Conservation (phyloP, 1,140 invertebrate species). For the Zophobas morio region DNA sequence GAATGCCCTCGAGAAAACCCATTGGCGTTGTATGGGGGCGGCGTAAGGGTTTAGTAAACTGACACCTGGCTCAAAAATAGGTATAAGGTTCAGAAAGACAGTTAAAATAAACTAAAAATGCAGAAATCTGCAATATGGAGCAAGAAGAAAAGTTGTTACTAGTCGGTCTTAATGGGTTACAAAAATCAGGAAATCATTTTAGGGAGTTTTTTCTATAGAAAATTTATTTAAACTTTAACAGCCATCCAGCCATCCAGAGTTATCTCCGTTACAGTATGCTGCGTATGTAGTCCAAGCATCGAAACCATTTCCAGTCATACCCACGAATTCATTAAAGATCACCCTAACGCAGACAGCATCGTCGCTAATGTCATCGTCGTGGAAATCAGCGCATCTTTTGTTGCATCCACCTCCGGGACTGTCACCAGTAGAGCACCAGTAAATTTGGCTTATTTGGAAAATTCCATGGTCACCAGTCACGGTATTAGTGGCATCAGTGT, state of each 20-base stretch:
- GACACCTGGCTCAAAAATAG: too few species aligned
- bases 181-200: too few species aligned
- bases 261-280: conserved; percentile 61
- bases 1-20: too few species aligned
- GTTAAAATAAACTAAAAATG: too few species aligned
- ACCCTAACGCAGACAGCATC: conserved; percentile 75
- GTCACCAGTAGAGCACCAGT: conserved; percentile 74
- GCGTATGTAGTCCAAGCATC: conserved; percentile 77
- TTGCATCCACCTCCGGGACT: conserved; percentile 71
- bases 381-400: conserved; percentile 71
- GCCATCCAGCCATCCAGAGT: conserved; percentile 15
- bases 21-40: too few species aligned
- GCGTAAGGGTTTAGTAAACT: too few species aligned
- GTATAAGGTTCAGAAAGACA: too few species aligned
- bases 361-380: conserved; percentile 75
- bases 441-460: conserved; percentile 80
- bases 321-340: conserved; percentile 73
- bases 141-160: too few species aligned
- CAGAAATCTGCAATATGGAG: too few species aligned
- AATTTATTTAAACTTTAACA: conserved; percentile 10
- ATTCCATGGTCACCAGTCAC: conserved; percentile 78
- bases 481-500: conserved; percentile 75
- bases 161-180: too few species aligned
- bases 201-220: too few species aligned
- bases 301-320: conserved; percentile 76